Conservation (phyloP, 2,888 invertebrate species). For the Lepidochrysops patricia region DNA sequence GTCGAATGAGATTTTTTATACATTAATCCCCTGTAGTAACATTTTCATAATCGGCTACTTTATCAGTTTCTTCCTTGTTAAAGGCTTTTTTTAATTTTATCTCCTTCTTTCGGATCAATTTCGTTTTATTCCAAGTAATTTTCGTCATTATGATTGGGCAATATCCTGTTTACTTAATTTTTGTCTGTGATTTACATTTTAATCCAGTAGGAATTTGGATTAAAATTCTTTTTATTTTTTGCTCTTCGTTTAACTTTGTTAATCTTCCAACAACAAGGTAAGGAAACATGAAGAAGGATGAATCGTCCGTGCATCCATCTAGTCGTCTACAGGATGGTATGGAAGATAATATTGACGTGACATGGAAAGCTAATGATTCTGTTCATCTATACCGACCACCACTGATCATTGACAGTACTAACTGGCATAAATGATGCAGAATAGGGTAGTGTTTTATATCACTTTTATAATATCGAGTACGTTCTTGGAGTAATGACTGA, state of each 20-base stretch:
- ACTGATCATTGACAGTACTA: conserved; percentile 12
- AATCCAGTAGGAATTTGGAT: too few relatives aligned
- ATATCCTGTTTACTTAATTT: too few relatives aligned
- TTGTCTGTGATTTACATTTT: too few relatives aligned
- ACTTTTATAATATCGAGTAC: conserved; percentile 18
- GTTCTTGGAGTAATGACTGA: too few relatives aligned
- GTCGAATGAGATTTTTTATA: too few relatives aligned
- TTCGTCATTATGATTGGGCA: too few relatives aligned
- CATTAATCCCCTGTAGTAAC: too few relatives aligned
- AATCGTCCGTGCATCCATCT: conserved; percentile 19
- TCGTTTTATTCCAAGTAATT: too few relatives aligned
- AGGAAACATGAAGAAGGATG: neutral
- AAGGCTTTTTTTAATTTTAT: neutral
- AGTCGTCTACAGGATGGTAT: conserved; percentile 16
- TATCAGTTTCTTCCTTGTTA: neutral
- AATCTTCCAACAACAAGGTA: neutral
- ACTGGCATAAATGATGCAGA: conserved; percentile 17
- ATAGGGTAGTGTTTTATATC: conserved; percentile 20
- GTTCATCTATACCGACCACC: conserved; percentile 22
- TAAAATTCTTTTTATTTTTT: too few relatives aligned
- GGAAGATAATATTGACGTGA: conserved; percentile 21
- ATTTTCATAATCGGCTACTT: neutral
- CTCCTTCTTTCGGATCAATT: neutral
- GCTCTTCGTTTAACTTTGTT: neutral
- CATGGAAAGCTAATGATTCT: conserved; percentile 28